Percentiles rank a stretch among this genome's conserved stretches.
Conservation (phyloP, 35 echinoderm and acorn worm genomes). For the Amphiura filiformis region DNA sequence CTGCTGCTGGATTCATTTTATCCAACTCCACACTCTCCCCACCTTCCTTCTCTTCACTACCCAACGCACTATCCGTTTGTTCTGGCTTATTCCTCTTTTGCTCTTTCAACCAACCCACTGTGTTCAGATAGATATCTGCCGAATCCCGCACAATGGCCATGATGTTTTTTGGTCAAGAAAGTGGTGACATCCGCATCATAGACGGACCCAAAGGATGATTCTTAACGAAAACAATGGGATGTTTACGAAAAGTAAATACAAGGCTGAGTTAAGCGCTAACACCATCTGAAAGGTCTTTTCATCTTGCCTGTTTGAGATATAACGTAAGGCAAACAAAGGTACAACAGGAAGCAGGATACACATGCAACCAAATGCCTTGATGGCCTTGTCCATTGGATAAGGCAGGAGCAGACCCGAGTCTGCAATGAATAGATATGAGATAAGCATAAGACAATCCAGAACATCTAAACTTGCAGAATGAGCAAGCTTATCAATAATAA, state of each 20-base stretch:
- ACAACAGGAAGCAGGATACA: constrained; percentile 63
- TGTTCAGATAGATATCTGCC: constrained; percentile 58
- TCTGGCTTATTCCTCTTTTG: background rate
- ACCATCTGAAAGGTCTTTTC: constrained; percentile 49
- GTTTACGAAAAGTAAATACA: constrained; percentile 76
- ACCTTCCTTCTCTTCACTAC: background rate
- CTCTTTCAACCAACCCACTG: constrained; percentile 34
- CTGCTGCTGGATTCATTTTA: background rate
- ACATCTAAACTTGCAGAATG: constrained; percentile 65
- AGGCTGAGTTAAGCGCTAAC: constrained; percentile 44
- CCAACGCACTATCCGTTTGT: background rate
- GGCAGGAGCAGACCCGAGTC: constrained; percentile 26
- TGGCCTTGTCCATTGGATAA: constrained; percentile 36
- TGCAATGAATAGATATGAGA: constrained; percentile 55
- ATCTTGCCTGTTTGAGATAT: constrained; percentile 27
- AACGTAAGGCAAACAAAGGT: constrained; percentile 64
- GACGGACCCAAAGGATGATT: constrained; percentile 62
- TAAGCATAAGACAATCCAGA: constrained; percentile 69
- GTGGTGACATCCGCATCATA: constrained; percentile 82
- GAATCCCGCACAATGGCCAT: constrained; percentile 63
- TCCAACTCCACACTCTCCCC: background rate
- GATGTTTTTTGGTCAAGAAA: constrained; percentile 90
- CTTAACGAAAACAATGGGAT: constrained; percentile 74
- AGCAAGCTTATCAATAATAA: constrained; percentile 71
- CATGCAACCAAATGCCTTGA: constrained; percentile 59